A percentile compares a stretch with the other conserved stretches of the same genome.
Evolutionary conservation across 2,888 invertebrate species (phyloP).

Genomic region (Pollenia labialis): DNA sequence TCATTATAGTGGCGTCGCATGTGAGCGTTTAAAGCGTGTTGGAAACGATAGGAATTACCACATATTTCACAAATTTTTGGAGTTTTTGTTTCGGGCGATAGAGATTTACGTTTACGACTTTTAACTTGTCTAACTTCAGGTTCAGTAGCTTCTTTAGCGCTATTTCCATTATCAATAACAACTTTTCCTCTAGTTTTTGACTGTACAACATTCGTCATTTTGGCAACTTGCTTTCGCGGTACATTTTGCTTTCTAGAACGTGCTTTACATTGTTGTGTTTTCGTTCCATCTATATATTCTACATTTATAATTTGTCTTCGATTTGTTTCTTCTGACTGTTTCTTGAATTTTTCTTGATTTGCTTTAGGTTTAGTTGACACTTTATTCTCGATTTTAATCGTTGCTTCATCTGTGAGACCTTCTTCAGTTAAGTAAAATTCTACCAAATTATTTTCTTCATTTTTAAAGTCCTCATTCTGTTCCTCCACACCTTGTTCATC

Average conservation of each 20-base stretch:
- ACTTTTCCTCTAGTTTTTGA: not conserved
- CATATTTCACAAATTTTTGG: conserved; percentile 83
- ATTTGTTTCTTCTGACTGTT: not conserved
- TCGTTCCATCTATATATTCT: not conserved
- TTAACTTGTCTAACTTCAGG: conserved; percentile 34
- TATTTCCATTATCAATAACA: not conserved
- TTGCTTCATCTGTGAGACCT: conserved; percentile 12
- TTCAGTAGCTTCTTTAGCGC: not conserved
- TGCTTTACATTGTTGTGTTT: not conserved
- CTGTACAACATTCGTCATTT: not conserved
- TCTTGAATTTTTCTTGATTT: not conserved
- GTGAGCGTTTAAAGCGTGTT: conserved; percentile 83
- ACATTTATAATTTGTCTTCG: not conserved
- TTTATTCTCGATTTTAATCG: conserved; percentile 3
- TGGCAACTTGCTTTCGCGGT: not conserved
- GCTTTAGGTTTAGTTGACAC: not conserved
- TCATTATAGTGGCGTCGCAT: conserved; percentile 83
- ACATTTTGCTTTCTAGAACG: conserved; percentile 2
- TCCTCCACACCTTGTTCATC: conserved; percentile 41
- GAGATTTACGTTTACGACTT: conserved; percentile 61
- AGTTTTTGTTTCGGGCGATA: conserved; percentile 74
- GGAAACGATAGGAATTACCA: conserved; percentile 83
- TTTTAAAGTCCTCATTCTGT: conserved; percentile 52
- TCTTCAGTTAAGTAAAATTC: conserved; percentile 63
- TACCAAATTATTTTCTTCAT: conserved; percentile 47